These are phyloP conservation scores for Xyrichtys novacula DNA, from an alignment of 2,797 vertebrate genomes.

Conservation along the genomic window DNA sequence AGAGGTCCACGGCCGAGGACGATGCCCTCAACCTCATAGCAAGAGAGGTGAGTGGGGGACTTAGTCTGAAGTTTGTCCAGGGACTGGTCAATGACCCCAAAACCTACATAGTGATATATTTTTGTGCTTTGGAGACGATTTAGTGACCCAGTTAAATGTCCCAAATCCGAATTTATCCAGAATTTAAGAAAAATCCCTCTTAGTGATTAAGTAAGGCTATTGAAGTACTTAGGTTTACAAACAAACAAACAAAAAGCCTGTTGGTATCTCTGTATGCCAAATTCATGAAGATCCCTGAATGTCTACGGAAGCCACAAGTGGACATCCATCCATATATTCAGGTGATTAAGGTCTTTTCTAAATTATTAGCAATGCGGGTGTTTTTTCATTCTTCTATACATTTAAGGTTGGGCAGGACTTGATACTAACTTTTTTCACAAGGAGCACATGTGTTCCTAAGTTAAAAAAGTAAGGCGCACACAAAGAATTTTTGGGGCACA, in stretches of 20 bases:
- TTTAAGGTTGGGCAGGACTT: no score
- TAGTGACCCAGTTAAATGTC: neutral
- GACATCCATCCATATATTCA: no score
- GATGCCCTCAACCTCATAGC: conserved; percentile 94
- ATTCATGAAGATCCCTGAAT: neutral
- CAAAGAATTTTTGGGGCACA: no score
- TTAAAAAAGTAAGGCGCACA: no score
- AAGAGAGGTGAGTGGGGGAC: conserved; percentile 87
- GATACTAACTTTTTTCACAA: no score
- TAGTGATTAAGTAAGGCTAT: neutral
- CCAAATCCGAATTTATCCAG: neutral
- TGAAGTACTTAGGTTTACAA: neutral
- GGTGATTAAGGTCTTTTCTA: no score
- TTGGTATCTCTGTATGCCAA: neutral
- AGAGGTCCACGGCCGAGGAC: conserved; percentile 91
- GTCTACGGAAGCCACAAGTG: neutral
- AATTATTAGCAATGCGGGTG: no score
- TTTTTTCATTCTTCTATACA: no score
- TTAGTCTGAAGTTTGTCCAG: neutral
- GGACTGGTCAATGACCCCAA: neutral
- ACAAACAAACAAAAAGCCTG: neutral
- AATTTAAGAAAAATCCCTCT: neutral
- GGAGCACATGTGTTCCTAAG: no score
- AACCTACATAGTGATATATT: conserved; percentile 6
- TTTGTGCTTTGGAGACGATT: neutral